Evolutionary conservation across 1,140 invertebrate genomes (phyloP), one percentile per base, ranked within the genome.

Genomic region (Hylaeus anthracinus): DNA sequence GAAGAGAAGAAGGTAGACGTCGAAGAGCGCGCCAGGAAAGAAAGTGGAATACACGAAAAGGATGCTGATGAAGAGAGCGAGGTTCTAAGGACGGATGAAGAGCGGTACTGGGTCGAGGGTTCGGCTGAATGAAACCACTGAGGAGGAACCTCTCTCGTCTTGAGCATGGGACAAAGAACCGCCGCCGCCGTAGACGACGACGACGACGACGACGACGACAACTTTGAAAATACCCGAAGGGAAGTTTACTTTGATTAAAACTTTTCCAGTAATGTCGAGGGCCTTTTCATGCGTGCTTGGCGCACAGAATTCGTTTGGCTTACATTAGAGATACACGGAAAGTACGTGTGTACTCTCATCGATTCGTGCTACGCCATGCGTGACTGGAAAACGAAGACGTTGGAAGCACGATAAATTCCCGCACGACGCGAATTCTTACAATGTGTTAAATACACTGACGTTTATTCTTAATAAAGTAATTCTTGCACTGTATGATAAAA

Each of bases 211-310:
- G 63, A 64, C 55, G 69, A 67, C 63, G 66, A 43, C 55, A 58
- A 72, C 61, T 55, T 55, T 6, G 69, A 67, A 48, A 60, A 82
- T 82, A 55, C 81, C 67, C 81, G 48, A 53, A 72, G 81, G 75
- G 67, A 82, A 85, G 75, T 85, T 85, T 82, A 82, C 81, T 82
- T 82, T 82, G 80, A 85, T 85, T 85, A 85, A 85, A 85, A 79
- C 82, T 72, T 75, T 82, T 79, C 69, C 53, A 72, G 61, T 71
- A 79, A 80, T 48, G 72, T 67, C 60, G 64, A 64, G 55, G 15
- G 79, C 72, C 79, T 75, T 80, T 80, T 80, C 79, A 80, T 80
- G 79, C 79, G 45, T 75, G 63, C 56, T 56, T 67, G 14, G 63
- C 56, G 37, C 55, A 74, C 64, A 41, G 55, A 61, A 75, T 75